Percentiles rank a stretch among this genome's conserved stretches.
phyloP scores from a whole-genome alignment of 2,888 invertebrate species.

The Nomada fabriciana region DNA sequence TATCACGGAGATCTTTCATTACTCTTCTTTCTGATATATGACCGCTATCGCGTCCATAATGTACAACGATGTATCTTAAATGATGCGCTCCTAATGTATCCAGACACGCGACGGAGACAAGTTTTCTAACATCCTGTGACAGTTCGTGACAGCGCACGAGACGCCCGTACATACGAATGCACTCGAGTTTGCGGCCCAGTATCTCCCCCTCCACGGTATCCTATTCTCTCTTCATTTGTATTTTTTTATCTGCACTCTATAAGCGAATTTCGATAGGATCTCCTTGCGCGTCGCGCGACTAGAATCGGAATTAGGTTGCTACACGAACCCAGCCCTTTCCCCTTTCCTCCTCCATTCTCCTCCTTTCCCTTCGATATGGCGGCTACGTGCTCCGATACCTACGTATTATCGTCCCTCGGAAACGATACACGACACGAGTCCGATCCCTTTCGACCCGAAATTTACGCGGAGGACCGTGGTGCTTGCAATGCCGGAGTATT shows the following conservation, averaged over 20 bases:
- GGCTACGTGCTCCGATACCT: conserved; percentile 28
- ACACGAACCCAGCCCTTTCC: not conserved
- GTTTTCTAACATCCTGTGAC: not conserved
- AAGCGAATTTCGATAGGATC: conserved; percentile 32
- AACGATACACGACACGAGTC: conserved; percentile 4
- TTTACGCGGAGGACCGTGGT: not conserved
- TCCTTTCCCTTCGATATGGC: not conserved
- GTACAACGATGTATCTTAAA: not conserved
- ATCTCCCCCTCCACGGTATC: not conserved
- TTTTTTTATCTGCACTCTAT: conserved; percentile 3
- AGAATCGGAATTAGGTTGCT: conserved; percentile 47
- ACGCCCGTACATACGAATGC: conserved; percentile 24
- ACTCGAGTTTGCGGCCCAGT: conserved; percentile 4
- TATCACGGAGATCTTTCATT: too few relatives aligned
- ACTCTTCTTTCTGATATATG: too few relatives aligned
- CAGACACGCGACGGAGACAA: too few relatives aligned
- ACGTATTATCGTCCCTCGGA: conserved; percentile 10
- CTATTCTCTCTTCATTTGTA: not conserved
- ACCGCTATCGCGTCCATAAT: too few relatives aligned
- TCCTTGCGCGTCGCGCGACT: conserved; percentile 8
- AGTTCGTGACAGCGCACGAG: not conserved
- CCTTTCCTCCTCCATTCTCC: not conserved
- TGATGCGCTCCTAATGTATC: conserved; percentile 9
- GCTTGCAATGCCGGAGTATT: too few relatives aligned
- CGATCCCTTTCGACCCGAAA: not conserved